Evolutionary conservation across 2,888 invertebrate species (phyloP), one percentile per base, ranked within the genome.

Genomic region (Patella ulyssiponensis): DNA sequence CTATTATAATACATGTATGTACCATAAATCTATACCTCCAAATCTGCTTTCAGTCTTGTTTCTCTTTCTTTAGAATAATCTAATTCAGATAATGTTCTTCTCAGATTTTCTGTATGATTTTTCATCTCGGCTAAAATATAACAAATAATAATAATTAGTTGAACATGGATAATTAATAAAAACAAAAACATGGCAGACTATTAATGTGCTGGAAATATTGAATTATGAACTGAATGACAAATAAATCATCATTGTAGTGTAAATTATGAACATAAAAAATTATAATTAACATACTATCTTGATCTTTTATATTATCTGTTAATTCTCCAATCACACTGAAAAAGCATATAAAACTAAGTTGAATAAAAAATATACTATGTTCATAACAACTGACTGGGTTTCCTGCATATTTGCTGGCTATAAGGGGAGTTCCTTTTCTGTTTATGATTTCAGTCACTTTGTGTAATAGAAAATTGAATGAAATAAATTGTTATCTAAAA

Each of bases 1-100:
- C 7, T 44, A 44, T 44, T 44, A 44, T 44, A 44, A 44, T 44
- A 44, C 33, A 33, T 33, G 33, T 33, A 69, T 51, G 20, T 1
- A 74, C 1, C 74, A 64, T 27, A 80, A 84, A 87, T 86, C 85
- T 51, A 86, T 81, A 88, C 89, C 86, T 89, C 88, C 33, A 88
- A 78, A 71, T 90, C 90, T 76, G 85, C 86, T 76, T 86, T 89
- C 52, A 86, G 64, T 20, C 88, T 83, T 7, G 87, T 87, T 73
- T 90, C 89, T 77, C 87, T 83, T 72, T 90, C 90, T 75, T 87
- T 87, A 64, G 84, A 84, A 77, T 88, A 87, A 64, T 88, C 88
- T 20, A 88, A 77, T 76, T 90, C 90, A 69, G 86, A 83, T 44
- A 86, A 78, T 17, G 88, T 87, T 69, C 86, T 79, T 27, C 88